Evolutionary conservation across 2,113 vertebrate species (phyloP).

Genomic region (Balaeniceps rex): DNA sequence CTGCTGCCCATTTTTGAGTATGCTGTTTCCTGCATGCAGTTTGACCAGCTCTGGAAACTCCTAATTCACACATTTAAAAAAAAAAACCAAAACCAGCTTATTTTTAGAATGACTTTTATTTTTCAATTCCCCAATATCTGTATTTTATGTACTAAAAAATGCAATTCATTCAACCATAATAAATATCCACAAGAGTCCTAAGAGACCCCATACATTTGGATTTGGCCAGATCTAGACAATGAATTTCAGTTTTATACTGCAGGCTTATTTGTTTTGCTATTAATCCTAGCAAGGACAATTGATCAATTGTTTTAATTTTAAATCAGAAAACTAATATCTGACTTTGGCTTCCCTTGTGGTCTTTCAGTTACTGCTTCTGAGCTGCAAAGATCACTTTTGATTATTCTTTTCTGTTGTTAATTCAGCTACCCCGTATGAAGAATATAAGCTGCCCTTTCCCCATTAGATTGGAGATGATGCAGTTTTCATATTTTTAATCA

Average conservation of each 20-base stretch:
- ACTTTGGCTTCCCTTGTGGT: slow-evolving; percentile 19
- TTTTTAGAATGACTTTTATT: neutral
- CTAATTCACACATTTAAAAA: neutral
- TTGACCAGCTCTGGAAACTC: neutral
- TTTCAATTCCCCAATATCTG: neutral
- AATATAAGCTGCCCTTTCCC: neutral
- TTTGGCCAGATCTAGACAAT: neutral
- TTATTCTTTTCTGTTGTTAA: neutral
- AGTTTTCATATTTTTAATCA: neutral
- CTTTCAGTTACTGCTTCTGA: neutral
- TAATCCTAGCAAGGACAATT: slow-evolving; percentile 47
- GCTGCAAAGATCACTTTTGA: neutral
- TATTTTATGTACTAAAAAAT: neutral
- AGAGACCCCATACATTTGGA: neutral
- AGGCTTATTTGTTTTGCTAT: slow-evolving; percentile 37
- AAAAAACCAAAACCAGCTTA: neutral
- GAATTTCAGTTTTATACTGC: slow-evolving; percentile 9
- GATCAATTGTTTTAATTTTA: slow-evolving; percentile 70
- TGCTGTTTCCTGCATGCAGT: neutral
- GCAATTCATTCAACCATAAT: neutral
- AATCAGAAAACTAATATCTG: slow-evolving; percentile 46
- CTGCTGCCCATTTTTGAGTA: rapidly evolving
- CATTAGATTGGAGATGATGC: neutral
- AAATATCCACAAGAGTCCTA: neutral
- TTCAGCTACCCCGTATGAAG: neutral